Percentiles rank a stretch among this genome's conserved stretches.
Evolutionary conservation across 2,113 vertebrate species (phyloP).

Genomic region (Struthidea cinerea): DNA sequence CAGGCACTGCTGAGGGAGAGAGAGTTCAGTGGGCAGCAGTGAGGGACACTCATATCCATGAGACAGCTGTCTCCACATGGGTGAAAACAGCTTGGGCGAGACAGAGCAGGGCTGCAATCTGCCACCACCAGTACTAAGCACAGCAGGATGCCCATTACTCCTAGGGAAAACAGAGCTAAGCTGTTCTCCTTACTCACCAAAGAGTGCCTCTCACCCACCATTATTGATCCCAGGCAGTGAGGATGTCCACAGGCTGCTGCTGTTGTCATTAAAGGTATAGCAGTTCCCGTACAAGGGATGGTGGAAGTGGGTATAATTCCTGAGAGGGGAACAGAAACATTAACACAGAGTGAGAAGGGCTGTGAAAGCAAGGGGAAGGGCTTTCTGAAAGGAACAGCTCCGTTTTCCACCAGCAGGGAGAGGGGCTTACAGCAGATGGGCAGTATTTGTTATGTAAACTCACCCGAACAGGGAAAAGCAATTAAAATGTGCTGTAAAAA

Average conservation of each 20-base stretch:
- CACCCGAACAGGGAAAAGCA: background rate
- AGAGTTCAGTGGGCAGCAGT: background rate
- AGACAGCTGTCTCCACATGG: background rate
- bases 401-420: background rate
- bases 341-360: background rate
- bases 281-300: slow-evolving; percentile 80
- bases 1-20: background rate
- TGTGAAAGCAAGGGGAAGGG: background rate
- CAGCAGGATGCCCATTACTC: background rate
- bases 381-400: background rate
- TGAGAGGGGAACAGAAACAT: slow-evolving; percentile 18
- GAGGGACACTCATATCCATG: background rate
- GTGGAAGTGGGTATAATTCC: slow-evolving; percentile 79
- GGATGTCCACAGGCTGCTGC: slow-evolving; percentile 73
- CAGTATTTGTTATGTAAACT: slow-evolving; percentile 38
- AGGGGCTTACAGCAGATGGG: slow-evolving; percentile 4
- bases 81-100: background rate
- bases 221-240: slow-evolving; percentile 76
- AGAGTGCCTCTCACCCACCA: slow-evolving; percentile 66
- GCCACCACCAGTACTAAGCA: background rate
- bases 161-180: background rate
- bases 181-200: background rate
- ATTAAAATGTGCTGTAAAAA: slow-evolving; percentile 8
- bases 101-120: background rate
- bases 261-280: slow-evolving; percentile 80